These are phyloP conservation scores for Hyposoter dolosus DNA, from an alignment of 2,888 invertebrate species.

Conservation along the genomic window DNA sequence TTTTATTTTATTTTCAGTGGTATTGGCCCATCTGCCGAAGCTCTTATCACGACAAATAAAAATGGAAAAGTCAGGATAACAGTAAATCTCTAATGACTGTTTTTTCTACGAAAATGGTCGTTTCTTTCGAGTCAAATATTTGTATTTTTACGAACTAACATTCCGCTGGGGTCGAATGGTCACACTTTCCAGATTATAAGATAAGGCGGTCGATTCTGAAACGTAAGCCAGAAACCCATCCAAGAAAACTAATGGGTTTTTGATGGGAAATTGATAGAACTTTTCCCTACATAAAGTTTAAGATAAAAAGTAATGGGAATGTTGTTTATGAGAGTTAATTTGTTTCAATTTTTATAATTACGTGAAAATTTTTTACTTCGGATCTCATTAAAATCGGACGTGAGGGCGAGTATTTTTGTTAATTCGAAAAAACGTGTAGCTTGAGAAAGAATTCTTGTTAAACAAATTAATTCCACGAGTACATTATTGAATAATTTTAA, in stretches of 20 bases:
- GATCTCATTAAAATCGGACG: background rate
- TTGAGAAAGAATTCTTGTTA: background rate
- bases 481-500: background rate
- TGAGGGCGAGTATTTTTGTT: too few relatives aligned
- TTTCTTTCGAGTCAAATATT: background rate
- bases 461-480: background rate
- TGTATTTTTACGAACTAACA: background rate
- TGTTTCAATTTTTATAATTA: background rate
- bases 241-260: background rate
- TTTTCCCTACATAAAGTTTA: background rate
- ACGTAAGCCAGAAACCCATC: background rate
- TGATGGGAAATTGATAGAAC: background rate
- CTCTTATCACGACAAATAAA: background rate
- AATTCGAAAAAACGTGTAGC: too few relatives aligned
- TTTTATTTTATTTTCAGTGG: background rate
- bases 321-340: background rate
- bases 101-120: background rate
- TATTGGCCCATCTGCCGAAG: background rate
- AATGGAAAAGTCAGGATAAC: background rate
- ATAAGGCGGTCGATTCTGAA: background rate
- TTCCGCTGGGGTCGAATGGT: background rate
- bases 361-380: background rate
- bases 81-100: background rate
- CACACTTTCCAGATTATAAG: background rate
- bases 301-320: too few relatives aligned